Conservation (phyloP, 2,113 vertebrate species). For the Nothocercus nigrocapillus region DNA sequence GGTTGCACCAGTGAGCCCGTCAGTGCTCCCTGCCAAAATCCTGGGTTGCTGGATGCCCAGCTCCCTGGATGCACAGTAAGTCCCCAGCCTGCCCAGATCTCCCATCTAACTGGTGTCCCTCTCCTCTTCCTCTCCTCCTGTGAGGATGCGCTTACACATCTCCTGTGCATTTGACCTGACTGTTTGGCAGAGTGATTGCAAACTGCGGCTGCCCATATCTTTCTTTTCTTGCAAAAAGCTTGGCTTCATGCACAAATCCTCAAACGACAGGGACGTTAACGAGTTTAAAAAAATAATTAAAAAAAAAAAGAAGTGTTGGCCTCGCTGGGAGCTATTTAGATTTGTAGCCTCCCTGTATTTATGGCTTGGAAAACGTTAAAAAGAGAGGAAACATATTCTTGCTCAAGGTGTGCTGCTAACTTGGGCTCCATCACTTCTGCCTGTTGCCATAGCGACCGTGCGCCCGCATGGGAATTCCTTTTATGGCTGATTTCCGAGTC, state of each 20-base stretch:
- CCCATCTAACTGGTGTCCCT: not conserved
- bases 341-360: constrained; percentile 34
- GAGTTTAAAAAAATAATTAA: constrained; percentile 2
- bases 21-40: accelerated
- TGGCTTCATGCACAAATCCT: not conserved
- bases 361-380: not conserved
- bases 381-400: constrained; percentile 54
- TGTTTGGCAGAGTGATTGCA: not conserved
- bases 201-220: constrained; percentile 6
- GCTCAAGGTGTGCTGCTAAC: constrained; percentile 65
- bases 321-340: not conserved
- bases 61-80: accelerated
- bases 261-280: not conserved
- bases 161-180: not conserved
- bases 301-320: not conserved
- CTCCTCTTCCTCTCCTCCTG: not conserved
- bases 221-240: constrained; percentile 12
- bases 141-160: not conserved
- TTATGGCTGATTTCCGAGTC: constrained; percentile 82
- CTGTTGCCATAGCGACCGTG: constrained; percentile 81
- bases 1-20: accelerated
- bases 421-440: constrained; percentile 77
- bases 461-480: constrained; percentile 81
- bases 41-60: accelerated
- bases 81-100: accelerated